Percentiles rank a stretch among this genome's conserved stretches.
phyloP scores from a whole-genome alignment of 37 sponge, comb jelly and placozoan species.

The Bolinopsis microptera region DNA sequence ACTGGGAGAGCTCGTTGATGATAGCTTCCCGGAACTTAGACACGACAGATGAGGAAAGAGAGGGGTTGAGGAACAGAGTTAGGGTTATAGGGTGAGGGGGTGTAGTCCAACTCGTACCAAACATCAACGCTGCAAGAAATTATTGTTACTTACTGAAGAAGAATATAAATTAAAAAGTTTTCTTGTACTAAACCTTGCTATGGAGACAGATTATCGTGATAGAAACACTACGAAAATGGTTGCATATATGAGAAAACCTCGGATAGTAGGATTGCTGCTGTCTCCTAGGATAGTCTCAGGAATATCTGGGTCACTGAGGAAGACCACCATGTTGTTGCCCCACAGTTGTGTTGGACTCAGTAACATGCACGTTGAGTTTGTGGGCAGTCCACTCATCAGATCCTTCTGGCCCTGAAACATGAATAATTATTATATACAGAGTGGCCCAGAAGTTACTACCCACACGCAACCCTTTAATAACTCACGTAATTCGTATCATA shows the following conservation, averaged over 20 bases:
- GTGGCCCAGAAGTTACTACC: too few species aligned
- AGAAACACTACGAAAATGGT: too few species aligned
- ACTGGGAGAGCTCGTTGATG: neutral
- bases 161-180: neutral
- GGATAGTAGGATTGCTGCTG: neutral
- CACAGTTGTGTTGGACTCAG: conserved; percentile 23
- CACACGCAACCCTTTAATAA: too few species aligned
- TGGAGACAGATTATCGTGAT: too few species aligned
- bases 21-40: neutral
- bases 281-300: conserved; percentile 17
- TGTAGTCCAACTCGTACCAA: conserved; percentile 36
- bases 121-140: conserved; percentile 11
- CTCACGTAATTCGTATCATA: too few species aligned
- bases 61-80: conserved; percentile 54
- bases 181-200: too few species aligned
- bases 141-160: neutral
- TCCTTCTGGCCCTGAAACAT: neutral
- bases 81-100: conserved; percentile 57
- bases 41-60: conserved; percentile 4
- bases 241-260: neutral
- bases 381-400: neutral
- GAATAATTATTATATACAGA: too few species aligned
- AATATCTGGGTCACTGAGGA: conserved; percentile 56
- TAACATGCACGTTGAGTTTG: neutral
- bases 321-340: neutral